Evolutionary conservation across 1,140 invertebrate species (phyloP).

Genomic region (Daktulosphaira vitifoliae): DNA sequence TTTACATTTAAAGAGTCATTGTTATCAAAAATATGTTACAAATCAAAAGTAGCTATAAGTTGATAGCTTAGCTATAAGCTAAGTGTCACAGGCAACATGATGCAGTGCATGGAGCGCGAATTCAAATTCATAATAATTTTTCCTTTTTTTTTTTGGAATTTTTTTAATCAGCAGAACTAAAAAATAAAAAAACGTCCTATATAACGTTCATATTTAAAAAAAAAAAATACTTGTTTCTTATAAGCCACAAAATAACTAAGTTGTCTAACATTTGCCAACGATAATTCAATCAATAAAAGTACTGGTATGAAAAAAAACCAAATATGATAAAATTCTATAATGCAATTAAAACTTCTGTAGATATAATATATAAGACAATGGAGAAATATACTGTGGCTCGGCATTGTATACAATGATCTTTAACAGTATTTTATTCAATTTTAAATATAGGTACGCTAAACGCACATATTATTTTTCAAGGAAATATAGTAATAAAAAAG

Average conservation of each 20-base stretch:
- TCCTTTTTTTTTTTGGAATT: too few species aligned
- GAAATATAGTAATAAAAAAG: conserved; percentile 2
- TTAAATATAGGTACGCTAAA: conserved; percentile 35
- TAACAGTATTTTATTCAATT: conserved; percentile 39
- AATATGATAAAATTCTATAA: conserved; percentile 36
- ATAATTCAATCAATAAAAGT: conserved; percentile 2
- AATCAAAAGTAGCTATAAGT: too few species aligned
- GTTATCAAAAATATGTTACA: too few species aligned
- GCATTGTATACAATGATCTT: conserved; percentile 39
- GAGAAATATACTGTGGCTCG: conserved; percentile 36
- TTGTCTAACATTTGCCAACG: conserved; percentile 17
- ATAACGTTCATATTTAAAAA: conserved; percentile 38
- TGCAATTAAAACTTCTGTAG: conserved; percentile 36
- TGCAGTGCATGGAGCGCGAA: too few species aligned
- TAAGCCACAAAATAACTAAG: conserved; percentile 10
- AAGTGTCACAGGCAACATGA: too few species aligned
- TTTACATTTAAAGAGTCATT: conserved; percentile 28
- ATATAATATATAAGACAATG: conserved; percentile 37
- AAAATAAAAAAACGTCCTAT: conserved; percentile 41
- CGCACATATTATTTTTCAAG: neutral
- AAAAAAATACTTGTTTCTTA: conserved; percentile 35
- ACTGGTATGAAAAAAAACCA: conserved; percentile 7
- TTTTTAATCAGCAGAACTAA: too few species aligned
- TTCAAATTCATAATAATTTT: too few species aligned
- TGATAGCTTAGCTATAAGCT: too few species aligned